phyloP scores from a whole-genome alignment of 2,797 vertebrate genomes.

The Tympanoctomys barrerae region DNA sequence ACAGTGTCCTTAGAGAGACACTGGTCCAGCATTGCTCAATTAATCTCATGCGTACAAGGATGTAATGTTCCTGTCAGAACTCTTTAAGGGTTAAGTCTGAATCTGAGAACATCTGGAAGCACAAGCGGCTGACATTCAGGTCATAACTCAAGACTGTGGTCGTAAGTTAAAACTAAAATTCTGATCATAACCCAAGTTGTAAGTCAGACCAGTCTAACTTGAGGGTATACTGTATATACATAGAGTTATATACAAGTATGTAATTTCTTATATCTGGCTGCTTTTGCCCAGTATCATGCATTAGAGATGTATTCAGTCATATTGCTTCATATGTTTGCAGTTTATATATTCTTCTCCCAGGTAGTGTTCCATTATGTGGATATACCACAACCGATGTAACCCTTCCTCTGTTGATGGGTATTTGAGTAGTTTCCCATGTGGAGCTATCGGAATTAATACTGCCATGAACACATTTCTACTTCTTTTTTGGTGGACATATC shows the following conservation, averaged over 20 bases:
- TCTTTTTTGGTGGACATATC: neutral
- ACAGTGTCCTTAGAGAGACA: neutral
- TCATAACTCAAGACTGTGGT: neutral
- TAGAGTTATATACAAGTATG: neutral
- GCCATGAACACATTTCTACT: neutral
- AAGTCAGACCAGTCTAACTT: neutral
- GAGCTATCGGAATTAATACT: fast-evolving
- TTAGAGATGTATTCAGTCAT: neutral
- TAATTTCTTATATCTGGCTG: neutral
- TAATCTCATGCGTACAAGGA: neutral
- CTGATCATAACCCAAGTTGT: neutral
- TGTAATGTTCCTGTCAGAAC: neutral
- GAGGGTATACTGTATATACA: neutral
- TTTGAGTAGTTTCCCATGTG: fast-evolving
- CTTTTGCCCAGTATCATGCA: neutral
- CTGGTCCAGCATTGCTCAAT: neutral
- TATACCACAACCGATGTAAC: neutral
- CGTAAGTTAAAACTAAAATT: neutral
- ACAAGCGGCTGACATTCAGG: neutral
- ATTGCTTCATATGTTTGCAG: fast-evolving
- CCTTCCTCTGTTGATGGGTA: neutral
- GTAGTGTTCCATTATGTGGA: too few relatives aligned
- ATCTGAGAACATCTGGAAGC: neutral
- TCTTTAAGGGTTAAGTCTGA: neutral
- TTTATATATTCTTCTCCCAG: neutral